Evolutionary conservation across 2,113 vertebrate genomes (phyloP).

Genomic region (Tautogolabrus adspersus): DNA sequence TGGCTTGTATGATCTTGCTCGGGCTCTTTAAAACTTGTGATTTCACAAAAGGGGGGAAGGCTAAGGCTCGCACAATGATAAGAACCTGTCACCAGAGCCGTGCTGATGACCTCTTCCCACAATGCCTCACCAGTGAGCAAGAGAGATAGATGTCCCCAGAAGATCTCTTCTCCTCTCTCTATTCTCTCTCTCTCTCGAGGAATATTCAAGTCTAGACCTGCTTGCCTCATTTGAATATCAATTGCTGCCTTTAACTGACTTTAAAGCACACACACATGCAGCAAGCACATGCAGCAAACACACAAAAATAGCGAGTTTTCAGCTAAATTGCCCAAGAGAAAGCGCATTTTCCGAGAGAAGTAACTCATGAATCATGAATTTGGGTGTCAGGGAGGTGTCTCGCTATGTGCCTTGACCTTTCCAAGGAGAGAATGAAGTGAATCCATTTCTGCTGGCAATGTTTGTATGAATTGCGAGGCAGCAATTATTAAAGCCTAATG

Average conservation of each 20-base stretch:
- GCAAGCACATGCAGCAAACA: slow-evolving; percentile 5
- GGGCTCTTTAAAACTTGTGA: slow-evolving; percentile 69
- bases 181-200: background rate
- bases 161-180: slow-evolving; percentile 8
- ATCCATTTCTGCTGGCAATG: slow-evolving; percentile 54
- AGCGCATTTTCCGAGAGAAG: slow-evolving; percentile 31
- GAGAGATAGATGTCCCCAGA: background rate
- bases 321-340: slow-evolving; percentile 45
- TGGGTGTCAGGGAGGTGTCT: slow-evolving; percentile 24
- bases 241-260: slow-evolving; percentile 14
- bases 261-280: background rate
- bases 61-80: slow-evolving; percentile 31
- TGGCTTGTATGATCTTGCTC: slow-evolving; percentile 47
- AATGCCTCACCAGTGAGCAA: background rate
- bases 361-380: slow-evolving; percentile 32
- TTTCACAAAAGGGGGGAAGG: slow-evolving; percentile 56
- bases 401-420: slow-evolving; percentile 59
- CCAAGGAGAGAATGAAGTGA: slow-evolving; percentile 38
- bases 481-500: slow-evolving; percentile 71
- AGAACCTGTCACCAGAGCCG: slow-evolving; percentile 49
- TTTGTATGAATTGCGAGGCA: slow-evolving; percentile 45
- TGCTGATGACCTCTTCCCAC: slow-evolving; percentile 37
- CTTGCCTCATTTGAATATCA: slow-evolving; percentile 62
- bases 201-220: slow-evolving; percentile 32
- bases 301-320: slow-evolving; percentile 17